These are phyloP conservation scores for Crenichthys baileyi DNA, from an alignment of 2,797 vertebrate species.

Conservation along the genomic window DNA sequence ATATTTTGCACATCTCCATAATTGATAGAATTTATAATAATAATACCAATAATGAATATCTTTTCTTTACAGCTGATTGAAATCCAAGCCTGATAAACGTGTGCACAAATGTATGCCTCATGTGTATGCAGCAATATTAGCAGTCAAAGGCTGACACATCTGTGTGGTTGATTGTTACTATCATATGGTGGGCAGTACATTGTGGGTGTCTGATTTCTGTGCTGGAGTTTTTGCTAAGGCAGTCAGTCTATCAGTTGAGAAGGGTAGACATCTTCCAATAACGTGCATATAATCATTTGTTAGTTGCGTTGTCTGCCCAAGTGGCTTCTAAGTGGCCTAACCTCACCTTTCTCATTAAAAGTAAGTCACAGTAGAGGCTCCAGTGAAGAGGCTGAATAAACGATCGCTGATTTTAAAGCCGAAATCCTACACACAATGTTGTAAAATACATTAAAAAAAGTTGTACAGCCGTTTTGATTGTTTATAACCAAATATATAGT, in stretches of 20 bases:
- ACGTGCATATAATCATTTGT: slow-evolving; percentile 18
- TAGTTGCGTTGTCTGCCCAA: slow-evolving; percentile 12
- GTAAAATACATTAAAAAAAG: neutral
- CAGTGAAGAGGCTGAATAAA: slow-evolving; percentile 19
- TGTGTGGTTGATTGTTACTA: slow-evolving; percentile 18
- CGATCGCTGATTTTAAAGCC: slow-evolving; percentile 19
- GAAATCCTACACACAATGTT: neutral
- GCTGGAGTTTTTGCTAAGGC: slow-evolving; percentile 13
- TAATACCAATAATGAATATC: neutral
- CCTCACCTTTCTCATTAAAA: slow-evolving; percentile 30
- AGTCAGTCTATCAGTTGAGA: slow-evolving; percentile 23
- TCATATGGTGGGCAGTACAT: slow-evolving; percentile 8
- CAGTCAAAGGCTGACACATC: neutral
- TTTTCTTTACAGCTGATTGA: neutral
- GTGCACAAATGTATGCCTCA: neutral
- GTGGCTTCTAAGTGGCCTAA: slow-evolving; percentile 17
- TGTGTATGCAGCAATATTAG: neutral
- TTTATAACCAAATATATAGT: slow-evolving; percentile 5
- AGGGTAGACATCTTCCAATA: slow-evolving; percentile 21
- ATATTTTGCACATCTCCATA: neutral
- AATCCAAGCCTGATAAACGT: neutral
- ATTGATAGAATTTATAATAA: neutral
- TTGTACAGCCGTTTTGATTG: neutral
- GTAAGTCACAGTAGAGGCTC: slow-evolving; percentile 10
- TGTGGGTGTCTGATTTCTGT: slow-evolving; percentile 5